These are phyloP conservation scores for Mylabris sibirica DNA, from an alignment of 2,888 invertebrate genomes.

Conservation along the genomic window DNA sequence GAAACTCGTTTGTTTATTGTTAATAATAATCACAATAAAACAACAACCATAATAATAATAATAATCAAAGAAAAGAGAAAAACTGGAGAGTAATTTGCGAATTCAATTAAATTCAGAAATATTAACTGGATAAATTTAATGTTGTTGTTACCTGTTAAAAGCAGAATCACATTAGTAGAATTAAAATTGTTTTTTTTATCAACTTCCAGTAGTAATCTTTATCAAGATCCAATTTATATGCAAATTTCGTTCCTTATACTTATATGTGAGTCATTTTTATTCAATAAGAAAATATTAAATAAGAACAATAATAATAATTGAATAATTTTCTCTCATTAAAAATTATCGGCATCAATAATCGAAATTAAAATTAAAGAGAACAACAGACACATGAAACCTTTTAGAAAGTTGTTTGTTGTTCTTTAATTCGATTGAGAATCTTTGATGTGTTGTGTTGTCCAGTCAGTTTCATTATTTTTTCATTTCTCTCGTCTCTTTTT, in stretches of 20 bases:
- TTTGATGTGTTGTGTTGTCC: not conserved
- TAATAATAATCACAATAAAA: not conserved
- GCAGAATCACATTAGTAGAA: conserved; percentile 31
- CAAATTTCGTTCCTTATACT: conserved; percentile 8
- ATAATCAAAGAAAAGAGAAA: not conserved
- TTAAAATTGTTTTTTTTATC: conserved; percentile 30
- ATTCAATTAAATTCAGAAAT: conserved; percentile 17
- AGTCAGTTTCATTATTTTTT: not conserved
- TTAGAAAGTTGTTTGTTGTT: conserved; percentile 6
- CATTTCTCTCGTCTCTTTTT: not conserved
- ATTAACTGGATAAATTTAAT: conserved; percentile 18
- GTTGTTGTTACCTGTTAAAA: conserved; percentile 24
- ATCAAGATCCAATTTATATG: conserved; percentile 29
- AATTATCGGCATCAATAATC: not conserved
- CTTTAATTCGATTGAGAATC: not conserved
- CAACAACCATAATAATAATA: not conserved
- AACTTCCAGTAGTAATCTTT: conserved; percentile 10
- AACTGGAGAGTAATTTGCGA: conserved; percentile 18
- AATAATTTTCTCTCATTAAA: not conserved
- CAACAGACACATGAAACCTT: not conserved
- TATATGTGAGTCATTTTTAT: not conserved
- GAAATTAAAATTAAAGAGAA: not conserved
- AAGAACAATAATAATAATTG: not conserved
- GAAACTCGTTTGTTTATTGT: conserved; percentile 3
- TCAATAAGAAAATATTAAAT: too few species aligned